Evolutionary conservation across 2,888 invertebrate genomes (phyloP), one percentile per base, ranked within the genome.

Genomic region (Kuschelorhynchus macadamiae): DNA sequence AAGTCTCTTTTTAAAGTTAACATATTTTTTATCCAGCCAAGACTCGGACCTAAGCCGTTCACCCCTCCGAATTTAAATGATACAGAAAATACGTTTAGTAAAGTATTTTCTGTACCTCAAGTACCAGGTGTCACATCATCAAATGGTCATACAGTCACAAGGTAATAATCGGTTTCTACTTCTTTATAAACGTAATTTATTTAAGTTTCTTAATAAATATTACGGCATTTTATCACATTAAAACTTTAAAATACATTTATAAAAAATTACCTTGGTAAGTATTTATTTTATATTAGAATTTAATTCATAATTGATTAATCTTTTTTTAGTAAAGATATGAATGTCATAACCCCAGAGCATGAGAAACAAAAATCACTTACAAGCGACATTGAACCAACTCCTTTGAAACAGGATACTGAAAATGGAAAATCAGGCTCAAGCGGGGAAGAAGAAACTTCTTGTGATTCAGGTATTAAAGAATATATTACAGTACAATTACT

Each of bases 41-140:
- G 94, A 18, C 87, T 94, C 47, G 94, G 94, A 1, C 94, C 94
- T 36, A 94, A 94, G 81, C 94, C 94, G 20, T 94, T 94, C 82
- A 92, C 93, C 7, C 91, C 93, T 41, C 90, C 92, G 30, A 87
- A 91, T 2, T 87, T 89, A 66, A 89, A 86, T 76, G 92, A 91
- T 62, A 91, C 92, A 75, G 92, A 93, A 77, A 91, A 74, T 49
- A 70, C 73, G 3, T 93, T 93, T 78, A 92, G 92, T 80, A 92
- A 92, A 80, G 92, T 93, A 18, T 93, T 94, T 81, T 91, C 91
- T 0, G 94, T 93, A 5, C 93, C 94, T 0, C 86, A 89, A 1
- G 92, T 90, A 0, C 93, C 93, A 0, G 89, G 87, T 1, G 30
- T 53, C 1, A 56, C 42, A 47, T 16, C 55, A 1, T 46, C 73